These are phyloP conservation scores for Orussus abietinus DNA, from an alignment of 1,140 invertebrate species.

Conservation along the genomic window DNA sequence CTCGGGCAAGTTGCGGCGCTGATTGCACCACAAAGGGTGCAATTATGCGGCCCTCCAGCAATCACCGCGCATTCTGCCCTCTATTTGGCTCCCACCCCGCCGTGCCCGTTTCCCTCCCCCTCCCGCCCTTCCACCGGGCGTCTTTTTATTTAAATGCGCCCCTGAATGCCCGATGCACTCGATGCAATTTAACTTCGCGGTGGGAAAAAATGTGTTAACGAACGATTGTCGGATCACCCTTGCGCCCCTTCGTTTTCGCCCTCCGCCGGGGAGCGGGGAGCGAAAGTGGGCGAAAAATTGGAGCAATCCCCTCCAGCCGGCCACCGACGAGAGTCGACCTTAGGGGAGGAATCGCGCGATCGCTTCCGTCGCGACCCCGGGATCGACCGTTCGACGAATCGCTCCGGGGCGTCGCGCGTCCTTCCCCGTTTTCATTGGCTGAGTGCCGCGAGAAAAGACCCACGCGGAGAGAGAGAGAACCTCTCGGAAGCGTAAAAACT, in stretches of 20 bases:
- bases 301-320: conserved; percentile 26
- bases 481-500: conserved; percentile 30
- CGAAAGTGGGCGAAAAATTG: conserved; percentile 41
- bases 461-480: conserved; percentile 15
- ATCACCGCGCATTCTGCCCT: conserved; percentile 54
- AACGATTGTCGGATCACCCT: conserved; percentile 54
- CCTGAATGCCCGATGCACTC: conserved; percentile 31
- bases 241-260: too few species aligned
- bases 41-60: conserved; percentile 56
- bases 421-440: conserved; percentile 11
- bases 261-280: conserved; percentile 30
- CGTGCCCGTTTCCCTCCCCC: conserved; percentile 12
- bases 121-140: conserved; percentile 19
- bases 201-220: conserved; percentile 51
- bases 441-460: conserved; percentile 12
- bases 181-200: conserved; percentile 31
- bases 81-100: conserved; percentile 31
- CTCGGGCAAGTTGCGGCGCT: conserved; percentile 50
- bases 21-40: conserved; percentile 57
- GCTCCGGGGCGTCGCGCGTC: too few species aligned
- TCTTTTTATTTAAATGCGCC: conserved; percentile 48
- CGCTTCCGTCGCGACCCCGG: too few species aligned
- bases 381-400: too few species aligned
- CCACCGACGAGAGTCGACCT: too few species aligned
- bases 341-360: too few species aligned